These are phyloP conservation scores for Melanotaenia duboulayi DNA, from an alignment of 2,113 vertebrate genomes.

Conservation along the genomic window DNA sequence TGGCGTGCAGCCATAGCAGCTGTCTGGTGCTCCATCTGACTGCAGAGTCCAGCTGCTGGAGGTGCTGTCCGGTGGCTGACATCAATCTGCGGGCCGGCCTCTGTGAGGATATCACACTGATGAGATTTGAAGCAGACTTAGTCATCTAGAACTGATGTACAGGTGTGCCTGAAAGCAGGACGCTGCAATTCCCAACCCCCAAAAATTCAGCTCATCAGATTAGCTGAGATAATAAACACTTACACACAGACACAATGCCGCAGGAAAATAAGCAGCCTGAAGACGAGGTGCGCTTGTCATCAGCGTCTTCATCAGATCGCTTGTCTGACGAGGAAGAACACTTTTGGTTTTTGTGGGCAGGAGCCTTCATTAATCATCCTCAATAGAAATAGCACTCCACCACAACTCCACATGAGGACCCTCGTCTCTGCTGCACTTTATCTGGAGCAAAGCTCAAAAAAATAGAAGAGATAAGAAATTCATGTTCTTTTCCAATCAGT, in stretches of 20 bases:
- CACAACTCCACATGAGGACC: constrained; percentile 65
- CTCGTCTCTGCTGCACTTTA: constrained; percentile 18
- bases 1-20: not conserved
- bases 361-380: constrained; percentile 80
- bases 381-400: constrained; percentile 70
- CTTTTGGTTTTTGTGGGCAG: constrained; percentile 70
- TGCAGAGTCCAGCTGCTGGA: constrained; percentile 29
- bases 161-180: constrained; percentile 60
- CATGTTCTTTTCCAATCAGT: constrained; percentile 50
- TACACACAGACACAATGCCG: constrained; percentile 1
- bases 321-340: constrained; percentile 80
- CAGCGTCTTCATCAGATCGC: constrained; percentile 75
- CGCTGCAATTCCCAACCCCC: constrained; percentile 45
- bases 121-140: constrained; percentile 63
- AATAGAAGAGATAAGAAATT: not conserved
- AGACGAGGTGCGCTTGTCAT: constrained; percentile 69
- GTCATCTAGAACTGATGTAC: constrained; percentile 77
- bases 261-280: constrained; percentile 16
- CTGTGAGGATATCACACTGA: constrained; percentile 66
- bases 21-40: constrained; percentile 3
- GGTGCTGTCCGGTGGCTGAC: constrained; percentile 39
- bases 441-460: not conserved
- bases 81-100: constrained; percentile 55
- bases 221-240: constrained; percentile 16
- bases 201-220: constrained; percentile 16